A percentile compares a stretch with the other conserved stretches of the same genome.
Evolutionary conservation across 2,797 vertebrate species (phyloP).

Genomic region (Acestrorhynchus altus): DNA sequence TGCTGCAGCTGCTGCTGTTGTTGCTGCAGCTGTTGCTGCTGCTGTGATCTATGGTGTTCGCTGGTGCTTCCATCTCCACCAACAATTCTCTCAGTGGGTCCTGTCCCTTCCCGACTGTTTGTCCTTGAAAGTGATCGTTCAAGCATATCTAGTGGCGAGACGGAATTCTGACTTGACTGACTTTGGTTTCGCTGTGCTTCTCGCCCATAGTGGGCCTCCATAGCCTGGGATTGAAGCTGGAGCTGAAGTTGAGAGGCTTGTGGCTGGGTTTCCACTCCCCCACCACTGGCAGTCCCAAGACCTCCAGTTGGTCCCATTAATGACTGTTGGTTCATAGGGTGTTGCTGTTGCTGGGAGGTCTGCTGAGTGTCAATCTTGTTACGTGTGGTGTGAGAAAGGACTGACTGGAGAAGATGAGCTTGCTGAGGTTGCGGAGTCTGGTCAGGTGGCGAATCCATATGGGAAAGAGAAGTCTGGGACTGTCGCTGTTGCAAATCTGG

Average conservation of each 20-base stretch:
- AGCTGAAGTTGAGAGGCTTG: slow-evolving; percentile 82
- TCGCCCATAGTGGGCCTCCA: slow-evolving; percentile 78
- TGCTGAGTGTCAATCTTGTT: slow-evolving; percentile 76
- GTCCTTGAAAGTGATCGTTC: slow-evolving; percentile 76
- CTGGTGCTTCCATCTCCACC: slow-evolving; percentile 62
- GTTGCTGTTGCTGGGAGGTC: slow-evolving; percentile 65
- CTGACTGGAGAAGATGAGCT: slow-evolving; percentile 84
- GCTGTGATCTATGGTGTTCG: slow-evolving; percentile 71
- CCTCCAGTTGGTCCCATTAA: slow-evolving; percentile 69
- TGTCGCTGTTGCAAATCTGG: slow-evolving; percentile 74
- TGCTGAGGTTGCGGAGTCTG: slow-evolving; percentile 68
- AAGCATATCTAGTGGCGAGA: slow-evolving; percentile 77
- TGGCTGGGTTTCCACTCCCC: slow-evolving; percentile 67
- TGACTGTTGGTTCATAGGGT: slow-evolving; percentile 70
- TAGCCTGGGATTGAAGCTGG: slow-evolving; percentile 79
- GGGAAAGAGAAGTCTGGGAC: slow-evolving; percentile 75
- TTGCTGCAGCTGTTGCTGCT: slow-evolving; percentile 56
- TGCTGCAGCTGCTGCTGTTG: slow-evolving; percentile 62
- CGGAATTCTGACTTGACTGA: slow-evolving; percentile 73
- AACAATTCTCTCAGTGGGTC: slow-evolving; percentile 65
- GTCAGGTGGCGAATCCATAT: slow-evolving; percentile 83
- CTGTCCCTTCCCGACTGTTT: slow-evolving; percentile 66
- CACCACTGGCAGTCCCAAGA: slow-evolving; percentile 53
- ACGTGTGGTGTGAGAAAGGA: slow-evolving; percentile 83
- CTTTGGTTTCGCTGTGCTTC: slow-evolving; percentile 71